Evolutionary conservation across 2,113 vertebrate genomes (phyloP).

Genomic region (Rhinoptilus africanus): DNA sequence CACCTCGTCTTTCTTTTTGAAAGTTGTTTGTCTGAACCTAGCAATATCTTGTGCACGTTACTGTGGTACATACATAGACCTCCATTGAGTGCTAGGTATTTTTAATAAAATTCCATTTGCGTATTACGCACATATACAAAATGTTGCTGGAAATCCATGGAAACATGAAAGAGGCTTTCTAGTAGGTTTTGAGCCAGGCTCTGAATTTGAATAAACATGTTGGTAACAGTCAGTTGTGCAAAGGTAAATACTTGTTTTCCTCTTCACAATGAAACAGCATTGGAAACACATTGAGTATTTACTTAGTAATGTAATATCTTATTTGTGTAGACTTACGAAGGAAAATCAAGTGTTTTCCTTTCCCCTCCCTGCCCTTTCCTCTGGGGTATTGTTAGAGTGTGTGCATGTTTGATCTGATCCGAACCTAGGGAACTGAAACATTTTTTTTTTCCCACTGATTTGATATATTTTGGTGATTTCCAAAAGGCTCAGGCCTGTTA

Average conservation of each 20-base stretch:
- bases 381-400: neutral
- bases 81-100: neutral
- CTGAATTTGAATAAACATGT: neutral
- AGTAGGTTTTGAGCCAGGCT: neutral
- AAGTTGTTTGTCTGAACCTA: neutral
- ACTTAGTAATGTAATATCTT: neutral
- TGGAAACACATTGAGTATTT: neutral
- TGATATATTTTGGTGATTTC: neutral
- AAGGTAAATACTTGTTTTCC: conserved; percentile 6
- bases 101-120: neutral
- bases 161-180: neutral
- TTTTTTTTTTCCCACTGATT: neutral
- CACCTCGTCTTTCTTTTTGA: neutral
- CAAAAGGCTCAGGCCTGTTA: neutral
- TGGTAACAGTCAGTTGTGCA: neutral
- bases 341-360: neutral
- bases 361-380: conserved; percentile 28
- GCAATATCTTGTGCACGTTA: neutral
- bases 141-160: neutral
- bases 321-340: neutral
- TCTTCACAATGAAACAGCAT: neutral
- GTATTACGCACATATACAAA: neutral
- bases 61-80: neutral
- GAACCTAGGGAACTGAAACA: neutral
- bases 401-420: neutral